These are phyloP conservation scores for Manis pentadactyla DNA, from an alignment of 2,797 vertebrate species.

Conservation along the genomic window DNA sequence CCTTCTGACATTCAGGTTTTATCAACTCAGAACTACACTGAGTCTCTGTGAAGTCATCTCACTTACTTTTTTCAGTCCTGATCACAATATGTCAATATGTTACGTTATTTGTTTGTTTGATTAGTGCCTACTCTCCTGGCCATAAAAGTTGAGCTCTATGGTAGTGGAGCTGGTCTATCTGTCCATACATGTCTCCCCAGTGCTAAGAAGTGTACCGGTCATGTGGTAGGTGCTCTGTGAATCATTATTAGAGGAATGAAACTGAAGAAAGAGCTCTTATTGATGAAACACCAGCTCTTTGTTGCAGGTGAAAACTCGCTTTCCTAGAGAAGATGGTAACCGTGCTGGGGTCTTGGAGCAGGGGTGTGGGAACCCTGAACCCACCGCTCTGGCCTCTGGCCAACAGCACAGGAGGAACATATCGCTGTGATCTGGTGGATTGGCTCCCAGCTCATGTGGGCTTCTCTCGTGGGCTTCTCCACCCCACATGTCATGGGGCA, in stretches of 20 bases:
- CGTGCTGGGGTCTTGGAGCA: neutral
- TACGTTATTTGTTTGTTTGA: neutral
- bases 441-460: neutral
- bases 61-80: neutral
- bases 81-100: accelerated
- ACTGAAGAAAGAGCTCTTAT: neutral
- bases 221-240: neutral
- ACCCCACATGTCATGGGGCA: neutral
- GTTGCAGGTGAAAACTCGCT: neutral
- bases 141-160: neutral
- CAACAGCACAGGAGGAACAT: accelerated
- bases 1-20: neutral
- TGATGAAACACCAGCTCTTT: neutral
- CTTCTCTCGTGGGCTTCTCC: neutral
- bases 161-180: accelerated
- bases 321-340: neutral
- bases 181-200: neutral
- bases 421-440: accelerated
- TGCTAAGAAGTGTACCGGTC: neutral
- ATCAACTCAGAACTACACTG: neutral
- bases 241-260: neutral
- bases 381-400: neutral
- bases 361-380: too few relatives aligned
- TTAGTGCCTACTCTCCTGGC: too few relatives aligned
- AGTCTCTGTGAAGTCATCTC: neutral